A percentile compares a stretch with the other conserved stretches of the same genome.
Evolutionary conservation across 2,797 vertebrate species (phyloP).

Genomic region (Ptychobarbus kaznakovi): DNA sequence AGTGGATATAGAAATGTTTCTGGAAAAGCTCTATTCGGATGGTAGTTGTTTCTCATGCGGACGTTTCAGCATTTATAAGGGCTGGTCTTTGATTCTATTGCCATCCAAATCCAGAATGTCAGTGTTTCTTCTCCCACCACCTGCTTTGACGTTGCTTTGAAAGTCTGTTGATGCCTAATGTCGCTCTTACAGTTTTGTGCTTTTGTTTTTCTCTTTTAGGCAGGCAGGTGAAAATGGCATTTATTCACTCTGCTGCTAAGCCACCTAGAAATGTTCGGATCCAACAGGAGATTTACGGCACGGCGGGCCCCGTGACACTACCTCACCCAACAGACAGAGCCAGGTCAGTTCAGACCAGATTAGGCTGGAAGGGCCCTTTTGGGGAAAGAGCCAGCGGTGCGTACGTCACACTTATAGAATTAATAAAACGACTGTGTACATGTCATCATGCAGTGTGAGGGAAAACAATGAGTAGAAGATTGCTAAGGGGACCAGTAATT

Average conservation of each 20-base stretch:
- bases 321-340: conserved; percentile 69
- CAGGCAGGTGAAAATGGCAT: conserved; percentile 88
- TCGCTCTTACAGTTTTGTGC: conserved; percentile 13
- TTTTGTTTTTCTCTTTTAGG: conserved; percentile 71
- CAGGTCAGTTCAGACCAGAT: conserved; percentile 73
- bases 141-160: background rate
- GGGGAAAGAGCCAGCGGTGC: background rate
- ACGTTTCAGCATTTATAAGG: background rate
- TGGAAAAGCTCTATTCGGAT: background rate
- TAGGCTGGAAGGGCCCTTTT: background rate
- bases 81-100: background rate
- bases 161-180: background rate
- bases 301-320: conserved; percentile 71
- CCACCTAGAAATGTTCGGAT: conserved; percentile 81
- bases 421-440: background rate
- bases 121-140: background rate
- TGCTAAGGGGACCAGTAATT: background rate
- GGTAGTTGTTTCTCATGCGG: background rate
- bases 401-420: background rate
- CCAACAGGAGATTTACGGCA: conserved; percentile 83
- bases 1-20: background rate
- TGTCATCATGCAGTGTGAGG: background rate
- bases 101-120: background rate
- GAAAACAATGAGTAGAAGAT: background rate
- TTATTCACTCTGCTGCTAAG: conserved; percentile 84